phyloP scores from a whole-genome alignment of 2,888 invertebrate species.

The Phania funesta region DNA sequence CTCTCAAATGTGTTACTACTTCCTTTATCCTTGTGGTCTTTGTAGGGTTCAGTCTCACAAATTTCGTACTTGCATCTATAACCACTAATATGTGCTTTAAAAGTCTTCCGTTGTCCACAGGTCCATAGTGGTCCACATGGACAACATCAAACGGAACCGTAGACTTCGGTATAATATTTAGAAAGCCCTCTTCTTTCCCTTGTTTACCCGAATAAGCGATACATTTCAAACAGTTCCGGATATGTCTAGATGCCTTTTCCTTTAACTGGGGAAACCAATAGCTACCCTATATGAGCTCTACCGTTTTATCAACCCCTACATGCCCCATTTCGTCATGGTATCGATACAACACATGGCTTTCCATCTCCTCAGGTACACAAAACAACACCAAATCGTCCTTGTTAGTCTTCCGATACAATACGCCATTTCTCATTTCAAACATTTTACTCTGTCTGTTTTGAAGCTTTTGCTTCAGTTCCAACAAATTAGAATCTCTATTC shows the following conservation, averaged over 20 bases:
- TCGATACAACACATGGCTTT: background rate
- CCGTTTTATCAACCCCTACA: constrained; percentile 3
- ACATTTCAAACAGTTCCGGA: too few species aligned
- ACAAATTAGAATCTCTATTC: background rate
- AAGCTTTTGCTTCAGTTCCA: background rate
- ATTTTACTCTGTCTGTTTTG: background rate
- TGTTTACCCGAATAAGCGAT: too few species aligned
- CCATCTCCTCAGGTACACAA: background rate
- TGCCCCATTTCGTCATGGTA: constrained; percentile 34
- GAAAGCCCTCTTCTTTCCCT: constrained; percentile 40
- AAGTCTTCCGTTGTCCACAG: constrained; percentile 35
- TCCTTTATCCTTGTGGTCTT: constrained; percentile 17
- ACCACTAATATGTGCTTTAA: constrained; percentile 52
- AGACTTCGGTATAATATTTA: constrained; percentile 46
- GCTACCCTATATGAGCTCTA: background rate
- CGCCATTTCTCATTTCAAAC: constrained; percentile 18
- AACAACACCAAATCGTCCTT: background rate
- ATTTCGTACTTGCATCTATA: constrained; percentile 50
- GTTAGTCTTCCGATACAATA: background rate
- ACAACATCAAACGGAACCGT: constrained; percentile 29
- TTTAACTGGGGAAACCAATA: background rate
- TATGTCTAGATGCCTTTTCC: too few species aligned
- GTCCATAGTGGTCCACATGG: constrained; percentile 54
- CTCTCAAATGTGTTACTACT: constrained; percentile 21
- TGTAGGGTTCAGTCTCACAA: constrained; percentile 38